Percentiles rank a stretch among this genome's conserved stretches.
Evolutionary conservation across 1,140 invertebrate genomes (phyloP).

Genomic region (Drosophila baimaii): DNA sequence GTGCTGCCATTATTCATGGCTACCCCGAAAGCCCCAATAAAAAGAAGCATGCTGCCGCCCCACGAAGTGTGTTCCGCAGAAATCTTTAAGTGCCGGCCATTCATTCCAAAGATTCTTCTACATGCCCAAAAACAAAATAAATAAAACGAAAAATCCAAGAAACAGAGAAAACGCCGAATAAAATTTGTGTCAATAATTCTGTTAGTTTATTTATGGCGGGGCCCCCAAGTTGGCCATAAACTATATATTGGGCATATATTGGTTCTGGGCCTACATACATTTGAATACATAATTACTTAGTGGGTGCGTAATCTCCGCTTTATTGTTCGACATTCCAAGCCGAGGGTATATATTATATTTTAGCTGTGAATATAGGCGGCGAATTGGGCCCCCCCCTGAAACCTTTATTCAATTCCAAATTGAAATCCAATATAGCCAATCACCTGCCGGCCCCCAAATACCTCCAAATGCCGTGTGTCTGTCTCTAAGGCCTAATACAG

Average conservation of each 20-base stretch:
- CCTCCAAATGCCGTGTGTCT: constrained; percentile 16
- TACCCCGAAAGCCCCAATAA: constrained; percentile 29
- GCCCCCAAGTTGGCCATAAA: constrained; percentile 60
- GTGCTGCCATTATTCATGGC: constrained; percentile 67
- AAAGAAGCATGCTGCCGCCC: constrained; percentile 26
- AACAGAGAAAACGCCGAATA: constrained; percentile 21
- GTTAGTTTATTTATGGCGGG: constrained; percentile 69
- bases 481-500: constrained; percentile 41
- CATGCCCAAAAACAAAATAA: constrained; percentile 47
- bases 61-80: constrained; percentile 43
- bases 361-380: not conserved
- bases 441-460: constrained; percentile 32
- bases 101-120: constrained; percentile 65
- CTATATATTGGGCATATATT: constrained; percentile 58
- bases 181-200: constrained; percentile 70
- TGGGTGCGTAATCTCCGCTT: constrained; percentile 55
- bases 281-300: constrained; percentile 69
- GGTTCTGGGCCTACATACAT: constrained; percentile 35
- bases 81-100: constrained; percentile 64
- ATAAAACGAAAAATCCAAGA: constrained; percentile 9
- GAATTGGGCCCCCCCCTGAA: constrained; percentile 12
- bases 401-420: constrained; percentile 30
- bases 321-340: constrained; percentile 15
- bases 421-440: constrained; percentile 56
- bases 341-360: not conserved